Base-by-base conservation (phyloP, 2,113 vertebrate species). In the Carassius gibelio region DNA sequence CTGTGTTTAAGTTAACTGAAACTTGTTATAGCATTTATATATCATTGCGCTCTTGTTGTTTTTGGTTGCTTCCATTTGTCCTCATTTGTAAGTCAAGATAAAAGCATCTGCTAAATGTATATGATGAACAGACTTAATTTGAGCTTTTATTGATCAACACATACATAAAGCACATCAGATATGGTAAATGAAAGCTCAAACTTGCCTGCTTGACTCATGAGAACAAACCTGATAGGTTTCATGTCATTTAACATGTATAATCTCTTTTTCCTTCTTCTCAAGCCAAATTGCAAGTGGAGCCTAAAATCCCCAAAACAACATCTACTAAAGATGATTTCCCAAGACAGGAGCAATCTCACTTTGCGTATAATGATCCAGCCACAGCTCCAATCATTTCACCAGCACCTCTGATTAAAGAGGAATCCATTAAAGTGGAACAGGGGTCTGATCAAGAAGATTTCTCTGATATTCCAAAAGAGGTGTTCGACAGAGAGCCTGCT, bases 271-370 rank as follows among this genome's bases (percentile, higher is more conserved):
- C 8, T 59, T 13, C 1, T 9, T 36, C 17, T 68, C 30, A 68
- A 81, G 82, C 69, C 14, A 87, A 42, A 34, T 26, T 83, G 36
- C 36, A 75, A 64, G 66, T 75, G 34, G 75, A 72, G 30, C 75
- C 42, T 10, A 78, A 74, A 8, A 30, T 74, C 14, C 68, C 13
- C 3, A 9, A 30, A 48, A 50, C 1, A 17, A 9, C 8, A 15
- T 52, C 59, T 50, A 13, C 34, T 66, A 9, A 48, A 64, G 30
- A 36, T 2, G 26, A 79, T 77, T 36, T 17, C 74, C 38, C 75
- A 69, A 64, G 30, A 59, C 19, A 42, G 26, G 26, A 57, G 83
- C n/a, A 8, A 5, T 8, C 3, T 72, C 10, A 72, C 19, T 15
- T 72, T 2, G 71, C 13, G 4, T 4, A n/a, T 38, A 66, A 30